phyloP scores from a whole-genome alignment of 1,140 invertebrate genomes.

The Alviniconcha marisindica region DNA sequence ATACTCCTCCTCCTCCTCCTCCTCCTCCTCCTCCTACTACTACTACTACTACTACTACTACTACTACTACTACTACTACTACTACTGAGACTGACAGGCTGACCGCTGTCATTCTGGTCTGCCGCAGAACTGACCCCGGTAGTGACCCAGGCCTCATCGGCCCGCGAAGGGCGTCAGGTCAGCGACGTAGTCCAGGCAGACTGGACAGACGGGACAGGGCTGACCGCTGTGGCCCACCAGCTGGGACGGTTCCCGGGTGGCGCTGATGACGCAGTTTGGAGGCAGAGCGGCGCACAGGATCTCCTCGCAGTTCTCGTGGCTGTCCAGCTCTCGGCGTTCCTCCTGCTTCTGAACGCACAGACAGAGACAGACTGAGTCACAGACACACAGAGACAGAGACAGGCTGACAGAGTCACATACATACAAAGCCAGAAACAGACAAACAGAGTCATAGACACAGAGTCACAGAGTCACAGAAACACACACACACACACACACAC shows the following conservation, averaged over 20 bases:
- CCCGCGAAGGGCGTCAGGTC: no score
- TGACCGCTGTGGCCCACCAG: background rate
- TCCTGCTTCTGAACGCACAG: background rate
- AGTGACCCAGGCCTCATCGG: no score
- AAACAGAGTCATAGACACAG: constrained; percentile 48
- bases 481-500: constrained; percentile 48
- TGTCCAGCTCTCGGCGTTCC: background rate
- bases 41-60: no score
- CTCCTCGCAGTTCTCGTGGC: background rate
- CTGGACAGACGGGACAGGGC: background rate
- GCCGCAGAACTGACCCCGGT: no score
- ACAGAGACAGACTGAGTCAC: no score
- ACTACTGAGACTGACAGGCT: no score
- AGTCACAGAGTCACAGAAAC: constrained; percentile 47
- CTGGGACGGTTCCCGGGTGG: constrained; percentile 3
- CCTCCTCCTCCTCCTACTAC: no score
- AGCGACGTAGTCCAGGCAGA: constrained; percentile 7
- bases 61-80: no score
- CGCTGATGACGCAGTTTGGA: background rate
- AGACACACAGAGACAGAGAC: background rate
- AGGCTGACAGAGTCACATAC: no score
- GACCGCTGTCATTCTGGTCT: no score
- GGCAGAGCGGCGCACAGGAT: constrained; percentile 4
- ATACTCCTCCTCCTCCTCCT: no score
- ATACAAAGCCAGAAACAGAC: background rate